Evolutionary conservation across 2,888 invertebrate genomes (phyloP).

Genomic region (Esperia sulphurella): DNA sequence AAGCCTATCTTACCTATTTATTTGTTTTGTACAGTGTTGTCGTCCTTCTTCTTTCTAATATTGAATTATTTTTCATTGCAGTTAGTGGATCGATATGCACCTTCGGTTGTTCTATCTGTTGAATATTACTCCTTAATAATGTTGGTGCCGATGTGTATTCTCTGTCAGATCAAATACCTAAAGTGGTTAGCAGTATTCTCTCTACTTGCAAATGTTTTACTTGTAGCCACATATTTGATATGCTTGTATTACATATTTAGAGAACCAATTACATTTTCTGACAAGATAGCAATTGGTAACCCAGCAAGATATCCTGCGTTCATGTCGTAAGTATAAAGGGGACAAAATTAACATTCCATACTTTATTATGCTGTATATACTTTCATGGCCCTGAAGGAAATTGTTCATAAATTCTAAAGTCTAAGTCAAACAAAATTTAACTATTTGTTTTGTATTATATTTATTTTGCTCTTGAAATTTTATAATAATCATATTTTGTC

Average conservation of each 20-base stretch:
- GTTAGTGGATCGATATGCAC: slow-evolving; percentile 59
- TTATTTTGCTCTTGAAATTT: no score
- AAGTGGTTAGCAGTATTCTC: slow-evolving; percentile 94
- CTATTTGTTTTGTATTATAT: no score
- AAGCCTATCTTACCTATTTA: no score
- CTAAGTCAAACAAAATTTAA: no score
- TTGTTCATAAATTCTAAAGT: no score
- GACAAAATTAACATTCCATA: no score
- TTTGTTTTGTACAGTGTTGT: no score
- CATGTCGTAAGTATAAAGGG: slow-evolving; percentile 79
- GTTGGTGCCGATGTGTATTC: slow-evolving; percentile 51
- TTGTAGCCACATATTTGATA: slow-evolving; percentile 88
- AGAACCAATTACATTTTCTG: slow-evolving; percentile 55
- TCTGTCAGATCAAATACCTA: slow-evolving; percentile 83
- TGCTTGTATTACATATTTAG: slow-evolving; percentile 91
- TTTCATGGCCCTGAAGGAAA: no score
- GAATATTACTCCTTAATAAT: slow-evolving; percentile 67
- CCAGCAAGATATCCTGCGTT: slow-evolving; percentile 88
- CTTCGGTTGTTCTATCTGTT: slow-evolving; percentile 44
- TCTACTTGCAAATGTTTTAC: slow-evolving; percentile 89
- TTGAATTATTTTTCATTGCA: slow-evolving; percentile 47
- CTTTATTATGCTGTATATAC: no score
- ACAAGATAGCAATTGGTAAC: slow-evolving; percentile 75
- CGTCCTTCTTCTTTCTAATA: background rate
- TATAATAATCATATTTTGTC: no score